These are phyloP conservation scores for Scomber colias DNA, from an alignment of 2,113 vertebrate species.

Conservation along the genomic window DNA sequence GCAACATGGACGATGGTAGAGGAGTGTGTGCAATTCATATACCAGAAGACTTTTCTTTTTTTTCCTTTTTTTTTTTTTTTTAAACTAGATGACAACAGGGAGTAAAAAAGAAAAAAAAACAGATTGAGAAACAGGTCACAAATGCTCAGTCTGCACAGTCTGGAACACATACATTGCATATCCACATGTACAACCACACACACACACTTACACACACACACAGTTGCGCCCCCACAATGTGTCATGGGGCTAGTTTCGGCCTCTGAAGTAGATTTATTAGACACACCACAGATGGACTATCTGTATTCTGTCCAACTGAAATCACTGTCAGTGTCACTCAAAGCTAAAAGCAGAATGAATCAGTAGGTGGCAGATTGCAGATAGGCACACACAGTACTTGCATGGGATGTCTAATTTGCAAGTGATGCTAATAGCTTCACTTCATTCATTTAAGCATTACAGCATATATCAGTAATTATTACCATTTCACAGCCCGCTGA, in stretches of 20 bases:
- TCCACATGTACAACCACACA: slow-evolving; percentile 26
- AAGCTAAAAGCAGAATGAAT: slow-evolving; percentile 51
- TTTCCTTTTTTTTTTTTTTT: too few relatives aligned
- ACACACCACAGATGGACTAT: slow-evolving; percentile 69
- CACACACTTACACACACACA: slow-evolving; percentile 3
- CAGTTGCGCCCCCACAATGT: slow-evolving; percentile 13
- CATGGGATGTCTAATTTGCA: slow-evolving; percentile 33
- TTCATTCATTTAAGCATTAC: slow-evolving; percentile 32
- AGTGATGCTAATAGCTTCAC: slow-evolving; percentile 37
- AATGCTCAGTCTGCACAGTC: slow-evolving; percentile 16
- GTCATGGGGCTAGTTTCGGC: slow-evolving; percentile 40
- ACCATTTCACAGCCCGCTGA: slow-evolving; percentile 33
- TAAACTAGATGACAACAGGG: not conserved
- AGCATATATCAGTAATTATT: slow-evolving; percentile 33
- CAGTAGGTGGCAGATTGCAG: slow-evolving; percentile 57
- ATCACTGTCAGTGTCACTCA: slow-evolving; percentile 66
- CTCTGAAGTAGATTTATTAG: slow-evolving; percentile 61
- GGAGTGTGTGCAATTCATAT: slow-evolving; percentile 13
- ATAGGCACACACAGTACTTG: slow-evolving; percentile 25
- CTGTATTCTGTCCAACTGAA: slow-evolving; percentile 60
- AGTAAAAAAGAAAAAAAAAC: slow-evolving; percentile 1
- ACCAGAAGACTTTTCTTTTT: not conserved
- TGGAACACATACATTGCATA: slow-evolving; percentile 34
- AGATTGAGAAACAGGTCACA: slow-evolving; percentile 59
- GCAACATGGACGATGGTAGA: slow-evolving; percentile 6